These are phyloP conservation scores for Scolopax rusticola DNA, from an alignment of 2,797 vertebrate genomes.

Conservation along the genomic window DNA sequence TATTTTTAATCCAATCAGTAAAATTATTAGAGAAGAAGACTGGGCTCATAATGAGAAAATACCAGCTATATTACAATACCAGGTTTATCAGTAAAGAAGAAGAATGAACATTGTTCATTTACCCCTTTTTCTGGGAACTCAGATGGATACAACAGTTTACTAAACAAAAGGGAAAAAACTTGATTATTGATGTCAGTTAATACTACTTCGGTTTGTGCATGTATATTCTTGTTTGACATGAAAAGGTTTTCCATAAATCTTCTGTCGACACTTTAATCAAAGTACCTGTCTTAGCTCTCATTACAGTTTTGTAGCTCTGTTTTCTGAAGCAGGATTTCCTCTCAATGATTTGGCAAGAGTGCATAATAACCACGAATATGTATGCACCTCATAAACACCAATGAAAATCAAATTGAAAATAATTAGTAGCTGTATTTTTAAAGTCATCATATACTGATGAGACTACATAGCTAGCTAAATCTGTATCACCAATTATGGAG, in stretches of 20 bases:
- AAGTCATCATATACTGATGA: neutral
- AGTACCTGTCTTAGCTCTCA: neutral
- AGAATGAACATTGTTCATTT: neutral
- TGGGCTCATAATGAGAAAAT: neutral
- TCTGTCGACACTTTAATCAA: neutral
- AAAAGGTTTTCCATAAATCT: neutral
- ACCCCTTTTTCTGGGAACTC: neutral
- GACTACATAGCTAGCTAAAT: neutral
- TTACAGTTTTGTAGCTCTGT: neutral
- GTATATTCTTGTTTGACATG: neutral
- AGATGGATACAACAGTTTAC: neutral
- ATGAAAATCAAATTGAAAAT: neutral
- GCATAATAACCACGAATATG: neutral
- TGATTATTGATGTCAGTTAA: neutral
- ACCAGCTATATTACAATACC: neutral
- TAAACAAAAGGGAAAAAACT: neutral
- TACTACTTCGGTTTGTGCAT: neutral
- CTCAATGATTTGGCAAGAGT: neutral
- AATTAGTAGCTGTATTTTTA: neutral
- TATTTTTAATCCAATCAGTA: neutral
- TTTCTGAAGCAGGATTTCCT: neutral
- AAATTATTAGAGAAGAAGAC: neutral
- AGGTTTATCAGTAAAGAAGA: neutral
- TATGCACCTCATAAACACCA: neutral
- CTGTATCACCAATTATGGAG: neutral